Conservation (phyloP, 2,888 invertebrate species). For the Clanis bilineata region DNA sequence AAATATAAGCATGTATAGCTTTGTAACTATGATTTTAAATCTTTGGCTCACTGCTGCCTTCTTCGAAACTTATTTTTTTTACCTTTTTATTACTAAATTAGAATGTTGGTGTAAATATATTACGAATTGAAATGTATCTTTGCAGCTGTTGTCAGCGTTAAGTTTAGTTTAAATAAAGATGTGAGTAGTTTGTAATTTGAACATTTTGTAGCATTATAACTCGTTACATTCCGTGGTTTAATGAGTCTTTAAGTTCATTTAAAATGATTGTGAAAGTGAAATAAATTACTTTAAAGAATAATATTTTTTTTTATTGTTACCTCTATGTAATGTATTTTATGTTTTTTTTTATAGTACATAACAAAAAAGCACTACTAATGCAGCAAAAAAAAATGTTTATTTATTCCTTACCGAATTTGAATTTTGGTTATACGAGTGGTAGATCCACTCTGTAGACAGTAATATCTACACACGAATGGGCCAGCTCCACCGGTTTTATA, state of each 20-base stretch:
- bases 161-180: slow-evolving; percentile 35
- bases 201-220: slow-evolving; percentile 54
- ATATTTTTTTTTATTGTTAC: neutral
- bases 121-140: slow-evolving; percentile 46
- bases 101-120: slow-evolving; percentile 55
- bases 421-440: too few species aligned
- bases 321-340: too few species aligned
- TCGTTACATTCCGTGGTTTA: slow-evolving; percentile 63
- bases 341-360: slow-evolving; percentile 17
- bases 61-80: slow-evolving; percentile 41
- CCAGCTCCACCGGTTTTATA: too few species aligned
- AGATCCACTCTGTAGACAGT: too few species aligned
- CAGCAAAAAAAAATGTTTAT: too few species aligned
- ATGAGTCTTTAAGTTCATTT: slow-evolving; percentile 25
- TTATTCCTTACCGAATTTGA: too few species aligned
- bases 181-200: slow-evolving; percentile 43
- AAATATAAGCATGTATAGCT: slow-evolving; percentile 18
- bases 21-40: slow-evolving; percentile 15
- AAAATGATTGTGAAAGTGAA: slow-evolving; percentile 29
- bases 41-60: slow-evolving; percentile 41
- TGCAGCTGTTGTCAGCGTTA: slow-evolving; percentile 46
- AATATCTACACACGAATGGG: too few species aligned
- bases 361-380: too few species aligned
- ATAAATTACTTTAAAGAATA: slow-evolving; percentile 34
- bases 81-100: slow-evolving; percentile 36